Conservation (phyloP, 2,113 vertebrate species). For the Globicephala melas region DNA sequence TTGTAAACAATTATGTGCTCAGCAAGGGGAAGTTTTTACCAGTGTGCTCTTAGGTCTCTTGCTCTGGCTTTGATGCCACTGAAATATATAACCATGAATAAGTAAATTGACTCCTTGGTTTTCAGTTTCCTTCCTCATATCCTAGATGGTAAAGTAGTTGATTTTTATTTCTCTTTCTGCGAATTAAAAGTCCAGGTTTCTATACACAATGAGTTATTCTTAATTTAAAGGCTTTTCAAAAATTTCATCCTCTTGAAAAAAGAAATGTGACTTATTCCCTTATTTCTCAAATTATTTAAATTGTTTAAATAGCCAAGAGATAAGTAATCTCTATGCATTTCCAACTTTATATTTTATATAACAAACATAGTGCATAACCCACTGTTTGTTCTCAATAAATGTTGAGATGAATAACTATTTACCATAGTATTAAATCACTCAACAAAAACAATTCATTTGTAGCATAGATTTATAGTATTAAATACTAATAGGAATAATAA, state of each 20-base stretch:
- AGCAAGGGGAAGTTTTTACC: neutral
- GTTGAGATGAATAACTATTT: neutral
- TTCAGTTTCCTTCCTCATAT: neutral
- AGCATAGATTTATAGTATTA: neutral
- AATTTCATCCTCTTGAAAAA: neutral
- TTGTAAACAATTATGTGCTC: neutral
- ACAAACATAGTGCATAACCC: neutral
- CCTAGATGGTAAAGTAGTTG: neutral
- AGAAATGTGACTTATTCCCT: neutral
- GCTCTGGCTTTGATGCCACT: neutral
- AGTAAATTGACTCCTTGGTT: neutral
- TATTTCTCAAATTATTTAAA: neutral
- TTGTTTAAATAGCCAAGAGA: neutral
- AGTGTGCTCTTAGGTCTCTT: neutral
- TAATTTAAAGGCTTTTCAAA: neutral
- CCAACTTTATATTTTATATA: neutral
- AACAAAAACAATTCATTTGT: constrained; percentile 9
- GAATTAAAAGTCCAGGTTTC: neutral
- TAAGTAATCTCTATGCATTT: constrained; percentile 7
- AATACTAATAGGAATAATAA: neutral
- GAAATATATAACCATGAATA: neutral
- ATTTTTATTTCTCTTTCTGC: neutral
- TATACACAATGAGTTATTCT: neutral
- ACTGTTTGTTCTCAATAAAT: neutral
- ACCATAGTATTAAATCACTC: neutral